Evolutionary conservation across 2,797 vertebrate genomes (phyloP), one percentile per base, ranked within the genome.

Genomic region (Pithecia hirsuta): DNA sequence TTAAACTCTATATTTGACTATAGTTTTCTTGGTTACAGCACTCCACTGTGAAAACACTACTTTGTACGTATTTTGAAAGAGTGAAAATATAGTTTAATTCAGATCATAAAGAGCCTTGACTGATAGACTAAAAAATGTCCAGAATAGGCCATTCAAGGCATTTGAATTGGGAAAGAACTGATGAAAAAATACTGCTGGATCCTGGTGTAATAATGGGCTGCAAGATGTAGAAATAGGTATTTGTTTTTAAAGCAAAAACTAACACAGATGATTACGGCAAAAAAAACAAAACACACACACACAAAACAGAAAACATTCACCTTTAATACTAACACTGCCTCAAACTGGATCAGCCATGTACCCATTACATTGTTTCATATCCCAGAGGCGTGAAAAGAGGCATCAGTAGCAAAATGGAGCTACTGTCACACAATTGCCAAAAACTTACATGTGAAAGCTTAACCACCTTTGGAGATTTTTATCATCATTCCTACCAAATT

Each of bases 161-260:
- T 94, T 70, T 83, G 22, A 80, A 67, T 2, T 13, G 10, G 36
- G n/a, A 48, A 89, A 90, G 8, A 92, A 70, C 28, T 59, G 36
- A 87, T 86, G 55, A 78, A 90, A 81, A 67, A 89, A 22, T n/a
- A 2, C 61, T 93, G n/a, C 46, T 88, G 10, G 70, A 17, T 44
- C 28, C 17, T 74, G 3, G 10, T 20, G 0, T 90, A 82, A 92
- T 13, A 75, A 46, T 48, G 26, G 22, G 14, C 41, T 75, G 5
- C 15, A 86, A 92, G 24, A 79, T 46, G 30, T n/a, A 50, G 20
- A 86, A 48, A 50, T 8, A 80, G 39, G 4, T 8, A 33, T 55
- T 24, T 15, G 39, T 67, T 81, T 91, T 81, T 46, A 90, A n/a
- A 90, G 57, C 61, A 55, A 70, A 97, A 90, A 91, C 76, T 70